phyloP scores from a whole-genome alignment of 2,888 invertebrate species.

The Tipula helvola region DNA sequence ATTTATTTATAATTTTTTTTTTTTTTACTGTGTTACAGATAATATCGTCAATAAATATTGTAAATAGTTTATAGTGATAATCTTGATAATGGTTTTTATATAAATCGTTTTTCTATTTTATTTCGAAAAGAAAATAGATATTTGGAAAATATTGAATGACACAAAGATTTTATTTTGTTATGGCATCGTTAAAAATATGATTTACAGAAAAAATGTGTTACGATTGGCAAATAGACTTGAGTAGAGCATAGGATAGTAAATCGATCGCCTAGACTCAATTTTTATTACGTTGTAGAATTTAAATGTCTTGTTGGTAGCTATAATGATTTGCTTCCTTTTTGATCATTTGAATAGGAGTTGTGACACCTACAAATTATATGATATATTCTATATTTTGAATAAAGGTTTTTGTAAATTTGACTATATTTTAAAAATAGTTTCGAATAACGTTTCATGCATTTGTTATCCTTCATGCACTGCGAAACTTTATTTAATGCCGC shows the following conservation, averaged over 20 bases:
- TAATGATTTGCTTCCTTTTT: too few relatives aligned
- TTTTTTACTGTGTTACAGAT: neutral
- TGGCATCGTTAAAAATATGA: neutral
- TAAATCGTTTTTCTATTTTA: too few relatives aligned
- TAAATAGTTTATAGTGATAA: neutral
- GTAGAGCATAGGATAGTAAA: neutral
- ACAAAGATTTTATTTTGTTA: neutral
- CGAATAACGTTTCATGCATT: too few relatives aligned
- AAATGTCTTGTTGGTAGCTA: too few relatives aligned
- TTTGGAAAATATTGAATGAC: neutral
- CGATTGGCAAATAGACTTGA: neutral
- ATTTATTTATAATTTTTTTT: neutral
- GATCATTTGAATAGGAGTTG: too few relatives aligned
- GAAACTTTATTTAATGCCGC: too few relatives aligned
- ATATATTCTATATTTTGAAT: too few relatives aligned
- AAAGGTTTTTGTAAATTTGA: too few relatives aligned
- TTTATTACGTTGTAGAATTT: neutral
- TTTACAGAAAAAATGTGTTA: neutral
- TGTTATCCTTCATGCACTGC: too few relatives aligned
- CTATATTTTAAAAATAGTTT: too few relatives aligned
- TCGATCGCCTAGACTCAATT: neutral
- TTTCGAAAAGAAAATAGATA: neutral
- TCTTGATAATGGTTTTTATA: neutral
- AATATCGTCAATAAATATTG: neutral
- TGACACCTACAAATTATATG: too few relatives aligned